Evolutionary conservation across 2,888 invertebrate genomes (phyloP).

Genomic region (Cataglyphis rosenhaueri): DNA sequence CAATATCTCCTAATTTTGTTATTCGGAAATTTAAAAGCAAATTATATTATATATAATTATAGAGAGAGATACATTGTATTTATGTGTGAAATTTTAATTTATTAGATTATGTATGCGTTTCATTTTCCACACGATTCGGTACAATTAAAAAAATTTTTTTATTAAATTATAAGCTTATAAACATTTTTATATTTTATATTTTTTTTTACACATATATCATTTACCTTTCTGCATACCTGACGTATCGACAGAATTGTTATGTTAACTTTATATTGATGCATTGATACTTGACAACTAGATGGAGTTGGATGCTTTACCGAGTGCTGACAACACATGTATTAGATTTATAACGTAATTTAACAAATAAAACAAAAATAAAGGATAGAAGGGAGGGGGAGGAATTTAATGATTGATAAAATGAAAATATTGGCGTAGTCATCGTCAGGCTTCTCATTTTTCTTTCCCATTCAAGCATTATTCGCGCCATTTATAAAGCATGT

Average conservation of each 20-base stretch:
- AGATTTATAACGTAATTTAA: background rate
- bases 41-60: background rate
- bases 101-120: background rate
- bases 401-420: background rate
- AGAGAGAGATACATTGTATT: background rate
- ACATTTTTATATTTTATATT: background rate
- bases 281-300: background rate
- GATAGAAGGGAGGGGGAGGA: background rate
- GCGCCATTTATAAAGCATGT: background rate
- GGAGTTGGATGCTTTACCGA: background rate
- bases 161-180: background rate
- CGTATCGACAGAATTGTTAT: background rate
- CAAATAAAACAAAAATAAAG: background rate
- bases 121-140: background rate
- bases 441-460: background rate
- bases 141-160: no score
- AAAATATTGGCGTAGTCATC: background rate
- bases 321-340: background rate
- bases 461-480: background rate
- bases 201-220: background rate
- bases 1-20: background rate
- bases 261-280: background rate
- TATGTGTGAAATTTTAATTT: background rate
- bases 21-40: background rate
- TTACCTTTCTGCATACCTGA: background rate